Base-by-base conservation (phyloP, 2,888 invertebrate species). In the Fragum whitleyi region DNA sequence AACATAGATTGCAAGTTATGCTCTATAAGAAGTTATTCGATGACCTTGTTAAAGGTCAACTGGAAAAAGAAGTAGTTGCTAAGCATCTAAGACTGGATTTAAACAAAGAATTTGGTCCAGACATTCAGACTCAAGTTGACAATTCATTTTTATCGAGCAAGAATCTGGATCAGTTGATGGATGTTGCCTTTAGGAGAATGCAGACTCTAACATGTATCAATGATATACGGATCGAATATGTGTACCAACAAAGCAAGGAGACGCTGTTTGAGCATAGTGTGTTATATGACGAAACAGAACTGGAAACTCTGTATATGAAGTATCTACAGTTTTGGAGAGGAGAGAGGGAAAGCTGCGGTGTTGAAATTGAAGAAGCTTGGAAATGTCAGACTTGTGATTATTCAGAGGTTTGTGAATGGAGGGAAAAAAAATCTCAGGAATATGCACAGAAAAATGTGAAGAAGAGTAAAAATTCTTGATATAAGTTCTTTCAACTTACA, bases 341-440 rank as follows among this genome's bases (percentile, higher is more conserved):
- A 14, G 68, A 85, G 29, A 86, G 93, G 26, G 80, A 86, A 28
- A 82, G 85, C 5, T 39, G 28, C 51, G 93, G 93, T 2, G 93
- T 93, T 11, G 93, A 92, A 23, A 90, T 93, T 47, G 93, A 93
- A 80, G 93, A 93, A n/a, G 92, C 93, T 0, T 93, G 91, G 90
- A 93, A 93, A 68, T 93, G 93, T 86, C 88, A 88, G 62, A 79
- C 75, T 23, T 93, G 93, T 88, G 92, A 91, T 73, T 92, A 89
- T 86, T 83, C 87, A 16, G 87, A 89, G 23, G 65, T 91, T 9
- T 93, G 93, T 88, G 91, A 90, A 59, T 93, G 93, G 93, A 86
- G 92, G 62, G 57, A 86, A 51, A 81, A 70, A 36, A 92, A 91
- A 79, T 86, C 90, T 6, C 72, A 85, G 61, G 86, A 88, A 73